Evolutionary conservation across 2,888 invertebrate species (phyloP).

Genomic region (Margaritifera margaritifera): DNA sequence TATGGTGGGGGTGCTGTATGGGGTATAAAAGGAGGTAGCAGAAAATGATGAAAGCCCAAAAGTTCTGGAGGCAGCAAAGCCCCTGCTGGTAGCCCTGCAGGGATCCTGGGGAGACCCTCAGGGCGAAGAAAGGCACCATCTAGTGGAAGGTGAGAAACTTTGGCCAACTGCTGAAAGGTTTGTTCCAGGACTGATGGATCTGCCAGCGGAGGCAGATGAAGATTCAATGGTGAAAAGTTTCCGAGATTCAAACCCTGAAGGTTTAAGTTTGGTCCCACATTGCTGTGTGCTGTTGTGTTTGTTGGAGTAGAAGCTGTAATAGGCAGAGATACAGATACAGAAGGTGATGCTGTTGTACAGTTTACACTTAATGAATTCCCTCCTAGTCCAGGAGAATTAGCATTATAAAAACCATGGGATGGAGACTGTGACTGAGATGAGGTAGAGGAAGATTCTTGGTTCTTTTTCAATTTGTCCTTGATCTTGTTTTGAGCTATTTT

Average conservation of each 20-base stretch:
- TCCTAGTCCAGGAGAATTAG: constrained; percentile 38
- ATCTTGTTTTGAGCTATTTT: constrained; percentile 73
- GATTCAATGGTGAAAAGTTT: constrained; percentile 2
- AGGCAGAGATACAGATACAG: no score
- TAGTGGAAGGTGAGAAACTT: constrained; percentile 26
- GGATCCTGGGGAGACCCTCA: constrained; percentile 6
- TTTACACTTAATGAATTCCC: background rate
- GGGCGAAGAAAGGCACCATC: constrained; percentile 19
- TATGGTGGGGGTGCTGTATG: constrained; percentile 36
- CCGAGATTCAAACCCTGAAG: constrained; percentile 1
- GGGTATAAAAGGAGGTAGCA: constrained; percentile 22
- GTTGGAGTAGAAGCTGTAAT: no score
- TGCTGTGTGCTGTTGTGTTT: no score
- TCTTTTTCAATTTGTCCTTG: constrained; percentile 69
- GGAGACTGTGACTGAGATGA: constrained; percentile 52
- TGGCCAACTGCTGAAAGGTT: constrained; percentile 34
- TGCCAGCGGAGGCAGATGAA: constrained; percentile 36
- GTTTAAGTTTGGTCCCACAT: no score
- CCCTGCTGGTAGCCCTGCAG: constrained; percentile 13
- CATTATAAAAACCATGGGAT: constrained; percentile 34
- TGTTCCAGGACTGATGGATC: constrained; percentile 32
- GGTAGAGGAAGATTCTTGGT: constrained; percentile 40
- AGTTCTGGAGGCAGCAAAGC: constrained; percentile 17
- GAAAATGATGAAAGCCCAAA: constrained; percentile 12
- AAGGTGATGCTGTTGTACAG: no score